phyloP scores from a whole-genome alignment of 2,113 vertebrate genomes.

The Pseudopipra pipra region DNA sequence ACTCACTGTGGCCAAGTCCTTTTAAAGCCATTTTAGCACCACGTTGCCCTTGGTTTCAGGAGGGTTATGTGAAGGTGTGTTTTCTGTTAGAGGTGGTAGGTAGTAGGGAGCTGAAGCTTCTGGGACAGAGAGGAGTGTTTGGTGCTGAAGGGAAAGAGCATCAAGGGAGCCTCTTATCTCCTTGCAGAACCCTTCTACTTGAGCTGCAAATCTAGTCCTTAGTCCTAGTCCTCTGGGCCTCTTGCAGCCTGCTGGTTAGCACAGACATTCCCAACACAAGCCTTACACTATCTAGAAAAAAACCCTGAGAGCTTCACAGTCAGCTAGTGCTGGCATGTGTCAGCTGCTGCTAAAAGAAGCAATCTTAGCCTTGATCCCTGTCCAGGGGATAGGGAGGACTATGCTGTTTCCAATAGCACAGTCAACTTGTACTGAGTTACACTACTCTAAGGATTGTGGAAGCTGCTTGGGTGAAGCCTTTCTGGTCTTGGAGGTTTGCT shows the following conservation, averaged over 20 bases:
- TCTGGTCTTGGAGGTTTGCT: not conserved
- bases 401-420: not conserved
- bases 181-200: accelerated
- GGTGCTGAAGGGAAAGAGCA: not conserved
- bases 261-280: not conserved
- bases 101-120: not conserved
- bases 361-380: not conserved
- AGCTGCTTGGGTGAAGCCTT: not conserved
- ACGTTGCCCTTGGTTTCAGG: not conserved
- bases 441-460: not conserved
- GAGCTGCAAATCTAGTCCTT: not conserved
- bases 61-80: accelerated
- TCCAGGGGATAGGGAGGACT: not conserved
- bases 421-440: not conserved
- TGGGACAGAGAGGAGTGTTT: not conserved
- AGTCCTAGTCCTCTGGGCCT: not conserved
- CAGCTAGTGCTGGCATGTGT: not conserved
- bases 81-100: not conserved
- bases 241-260: not conserved
- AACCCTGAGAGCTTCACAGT: not conserved
- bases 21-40: not conserved
- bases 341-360: constrained; percentile 15
- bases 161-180: not conserved
- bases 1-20: not conserved
- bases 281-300: not conserved